phyloP scores from a whole-genome alignment of 2,888 invertebrate genomes.

The Leucophenga montana region DNA sequence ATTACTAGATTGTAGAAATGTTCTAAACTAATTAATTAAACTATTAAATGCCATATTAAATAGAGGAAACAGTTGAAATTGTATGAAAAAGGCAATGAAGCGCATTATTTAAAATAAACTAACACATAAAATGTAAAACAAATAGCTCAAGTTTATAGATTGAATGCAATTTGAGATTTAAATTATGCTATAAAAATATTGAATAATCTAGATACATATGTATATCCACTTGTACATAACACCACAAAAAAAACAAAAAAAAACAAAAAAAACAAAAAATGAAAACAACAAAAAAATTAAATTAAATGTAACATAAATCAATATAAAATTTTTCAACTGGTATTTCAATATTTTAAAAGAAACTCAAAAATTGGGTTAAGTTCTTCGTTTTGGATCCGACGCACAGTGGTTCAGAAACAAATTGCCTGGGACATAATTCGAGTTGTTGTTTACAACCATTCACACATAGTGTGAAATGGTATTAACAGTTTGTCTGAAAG shows the following conservation, averaged over 20 bases:
- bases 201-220: background rate
- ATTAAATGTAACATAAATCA: constrained; percentile 11
- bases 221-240: constrained; percentile 7
- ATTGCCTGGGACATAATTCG: no score
- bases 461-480: no score
- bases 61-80: background rate
- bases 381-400: no score
- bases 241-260: background rate
- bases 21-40: background rate
- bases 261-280: background rate
- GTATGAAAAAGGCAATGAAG: background rate
- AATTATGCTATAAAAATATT: constrained; percentile 3
- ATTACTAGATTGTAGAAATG: background rate
- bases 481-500: no score
- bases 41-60: constrained; percentile 26
- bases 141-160: background rate
- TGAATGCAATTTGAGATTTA: background rate
- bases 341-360: background rate
- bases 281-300: constrained; percentile 7
- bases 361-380: no score
- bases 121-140: background rate
- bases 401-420: no score
- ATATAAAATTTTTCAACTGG: background rate
- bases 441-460: no score
- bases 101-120: background rate